Base-by-base conservation (phyloP, 2,888 invertebrate species). In the Drosophila picticornis region DNA sequence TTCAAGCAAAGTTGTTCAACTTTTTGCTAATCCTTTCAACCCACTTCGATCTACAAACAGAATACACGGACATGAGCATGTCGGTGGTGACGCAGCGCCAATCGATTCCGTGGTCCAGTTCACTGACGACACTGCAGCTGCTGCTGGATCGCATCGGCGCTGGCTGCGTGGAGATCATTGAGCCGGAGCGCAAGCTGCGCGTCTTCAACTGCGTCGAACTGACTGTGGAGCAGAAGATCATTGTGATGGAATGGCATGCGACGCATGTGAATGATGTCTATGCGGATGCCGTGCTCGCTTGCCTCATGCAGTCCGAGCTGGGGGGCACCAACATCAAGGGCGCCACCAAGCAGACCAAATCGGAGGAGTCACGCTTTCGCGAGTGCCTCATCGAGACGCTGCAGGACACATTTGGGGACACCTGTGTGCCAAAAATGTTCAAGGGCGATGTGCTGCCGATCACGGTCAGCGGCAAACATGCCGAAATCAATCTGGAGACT, bases 261-360 rank as follows among this genome's bases (percentile, higher is more conserved):
- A 97, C 97, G 91, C 99, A 99, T 0, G 96, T 99, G 53, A 97
- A 98, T 91, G 99, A 99, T 94, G 99, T 99, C 98, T 99, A 97
- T 94, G 99, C 99, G 34, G 99, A 99, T 94, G 97, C 99, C 34
- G 96, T 98, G 34, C 94, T 99, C 63, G 97, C 97, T 0, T 98
- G 97, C 51, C 94, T 99, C 46, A 94, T 99, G 84, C 96, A 97
- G 92, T 97, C 98, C 0, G 97, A 97, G 91, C 93, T 95, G 81
- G 94, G 96, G 57, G 96, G 96, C 59, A 94, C 94, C 0, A 94
- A 95, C 34, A 94, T 95, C 2, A 96, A 96, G 85, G 94, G 95
- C 61, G 93, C 95, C 27, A 93, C 95, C 0, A 94, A 95, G 1
- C 94, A 95, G 40, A 94, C 95, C 38, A 97, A 97, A 92, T 96